Conservation (phyloP, 2,888 invertebrate genomes). For the Erebia ligea region DNA sequence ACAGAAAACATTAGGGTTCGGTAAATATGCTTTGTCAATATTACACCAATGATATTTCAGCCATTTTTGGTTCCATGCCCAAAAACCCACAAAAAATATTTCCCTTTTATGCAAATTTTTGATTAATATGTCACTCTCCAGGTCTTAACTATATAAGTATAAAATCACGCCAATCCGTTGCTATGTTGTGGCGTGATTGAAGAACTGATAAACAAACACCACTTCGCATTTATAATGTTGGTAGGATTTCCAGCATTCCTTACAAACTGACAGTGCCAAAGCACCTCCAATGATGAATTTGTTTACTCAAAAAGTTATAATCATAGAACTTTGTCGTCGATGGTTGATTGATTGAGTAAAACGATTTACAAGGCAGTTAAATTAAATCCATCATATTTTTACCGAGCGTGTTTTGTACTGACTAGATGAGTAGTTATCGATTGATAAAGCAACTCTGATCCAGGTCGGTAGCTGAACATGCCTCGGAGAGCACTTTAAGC, state of each 20-base stretch:
- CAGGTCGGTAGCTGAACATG: too few relatives aligned
- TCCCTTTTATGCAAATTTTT: not conserved
- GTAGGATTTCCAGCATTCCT: not conserved
- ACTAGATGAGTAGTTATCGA: too few relatives aligned
- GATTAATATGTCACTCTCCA: too few relatives aligned
- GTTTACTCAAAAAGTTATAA: not conserved
- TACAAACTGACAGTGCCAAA: not conserved
- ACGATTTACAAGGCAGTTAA: not conserved
- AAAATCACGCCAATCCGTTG: too few relatives aligned
- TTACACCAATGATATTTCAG: constrained; percentile 71
- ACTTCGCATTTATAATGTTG: too few relatives aligned
- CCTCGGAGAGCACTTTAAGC: too few relatives aligned
- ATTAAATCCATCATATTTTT: too few relatives aligned
- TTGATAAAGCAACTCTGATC: too few relatives aligned
- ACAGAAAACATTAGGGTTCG: constrained; percentile 65
- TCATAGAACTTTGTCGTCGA: not conserved
- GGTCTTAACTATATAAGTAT: too few relatives aligned
- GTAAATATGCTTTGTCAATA: constrained; percentile 74
- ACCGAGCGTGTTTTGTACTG: too few relatives aligned
- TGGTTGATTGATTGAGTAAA: not conserved
- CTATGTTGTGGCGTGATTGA: too few relatives aligned
- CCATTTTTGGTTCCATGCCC: constrained; percentile 55
- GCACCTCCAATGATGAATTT: not conserved
- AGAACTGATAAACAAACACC: too few relatives aligned
- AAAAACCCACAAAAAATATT: not conserved